Percentiles rank a stretch among this genome's conserved stretches.
phyloP scores from a whole-genome alignment of 2,797 vertebrate species.

The Lacerta bilineata region DNA sequence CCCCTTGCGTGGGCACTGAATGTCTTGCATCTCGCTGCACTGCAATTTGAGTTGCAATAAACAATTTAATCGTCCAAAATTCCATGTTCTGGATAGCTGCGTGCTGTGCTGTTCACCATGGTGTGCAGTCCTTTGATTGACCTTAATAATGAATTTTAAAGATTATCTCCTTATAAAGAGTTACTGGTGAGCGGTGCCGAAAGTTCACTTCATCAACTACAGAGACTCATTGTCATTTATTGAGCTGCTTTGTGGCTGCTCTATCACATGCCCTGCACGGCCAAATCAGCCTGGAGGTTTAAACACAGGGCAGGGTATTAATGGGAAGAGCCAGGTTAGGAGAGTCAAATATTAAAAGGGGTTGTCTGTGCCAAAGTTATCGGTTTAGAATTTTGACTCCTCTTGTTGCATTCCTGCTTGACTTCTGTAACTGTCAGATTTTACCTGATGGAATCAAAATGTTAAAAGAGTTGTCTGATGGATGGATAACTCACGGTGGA shows the following conservation, averaged over 20 bases:
- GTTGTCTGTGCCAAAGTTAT: slow-evolving; percentile 12
- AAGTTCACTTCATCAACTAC: slow-evolving; percentile 58
- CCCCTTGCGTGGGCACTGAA: background rate
- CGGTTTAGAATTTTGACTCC: background rate
- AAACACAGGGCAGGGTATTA: background rate
- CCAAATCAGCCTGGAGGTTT: slow-evolving; percentile 52
- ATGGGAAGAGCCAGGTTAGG: background rate
- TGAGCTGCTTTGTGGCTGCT: slow-evolving; percentile 52
- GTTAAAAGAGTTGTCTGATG: background rate
- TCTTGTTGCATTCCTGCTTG: background rate
- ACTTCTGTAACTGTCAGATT: slow-evolving; percentile 14
- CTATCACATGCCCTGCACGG: slow-evolving; percentile 36
- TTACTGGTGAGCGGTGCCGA: slow-evolving; percentile 39
- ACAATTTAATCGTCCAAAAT: slow-evolving; percentile 14
- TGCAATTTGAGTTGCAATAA: slow-evolving; percentile 9
- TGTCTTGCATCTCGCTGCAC: background rate
- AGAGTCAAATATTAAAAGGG: background rate
- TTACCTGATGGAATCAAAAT: slow-evolving; percentile 31
- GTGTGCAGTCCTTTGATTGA: slow-evolving; percentile 41
- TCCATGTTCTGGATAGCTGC: slow-evolving; percentile 23
- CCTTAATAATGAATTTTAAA: slow-evolving; percentile 56
- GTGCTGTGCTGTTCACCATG: slow-evolving; percentile 29
- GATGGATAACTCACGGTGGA: background rate
- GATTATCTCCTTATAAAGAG: slow-evolving; percentile 60
- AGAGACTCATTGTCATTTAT: slow-evolving; percentile 45